phyloP scores from a whole-genome alignment of 2,797 vertebrate species.

The Acanthis flammea region DNA sequence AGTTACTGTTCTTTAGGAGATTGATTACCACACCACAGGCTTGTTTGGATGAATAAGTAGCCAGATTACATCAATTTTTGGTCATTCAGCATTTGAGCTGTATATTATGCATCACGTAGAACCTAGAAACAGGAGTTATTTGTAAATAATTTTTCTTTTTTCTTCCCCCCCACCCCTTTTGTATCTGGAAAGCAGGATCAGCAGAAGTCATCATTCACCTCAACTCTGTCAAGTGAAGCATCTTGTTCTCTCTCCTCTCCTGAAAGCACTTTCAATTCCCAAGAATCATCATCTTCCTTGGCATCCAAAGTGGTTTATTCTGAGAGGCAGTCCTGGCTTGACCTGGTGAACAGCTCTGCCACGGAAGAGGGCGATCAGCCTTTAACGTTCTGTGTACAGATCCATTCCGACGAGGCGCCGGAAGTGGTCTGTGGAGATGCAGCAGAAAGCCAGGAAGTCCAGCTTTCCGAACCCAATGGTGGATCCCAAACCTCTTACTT shows the following conservation, averaged over 20 bases:
- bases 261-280: conserved; percentile 81
- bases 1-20: not conserved
- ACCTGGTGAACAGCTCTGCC: conserved; percentile 78
- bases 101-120: not conserved
- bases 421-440: conserved; percentile 10
- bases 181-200: conserved; percentile 72
- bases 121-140: not conserved
- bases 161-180: accelerated
- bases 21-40: not conserved
- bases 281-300: conserved; percentile 79
- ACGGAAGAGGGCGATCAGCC: conserved; percentile 67
- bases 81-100: not conserved
- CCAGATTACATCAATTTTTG: not conserved
- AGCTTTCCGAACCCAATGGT: not conserved
- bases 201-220: conserved; percentile 81
- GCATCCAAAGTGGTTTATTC: conserved; percentile 70
- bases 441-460: not conserved
- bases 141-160: not conserved
- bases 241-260: conserved; percentile 82
- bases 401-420: conserved; percentile 65
- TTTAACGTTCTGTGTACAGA: conserved; percentile 75
- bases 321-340: conserved; percentile 83
- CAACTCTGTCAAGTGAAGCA: conserved; percentile 76
- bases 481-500: conserved; percentile 50
- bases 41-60: not conserved